A percentile compares a stretch with the other conserved stretches of the same genome.
These are phyloP conservation scores for Pemphigus obesinymphae DNA, from an alignment of 1,140 invertebrate genomes.

Conservation along the genomic window DNA sequence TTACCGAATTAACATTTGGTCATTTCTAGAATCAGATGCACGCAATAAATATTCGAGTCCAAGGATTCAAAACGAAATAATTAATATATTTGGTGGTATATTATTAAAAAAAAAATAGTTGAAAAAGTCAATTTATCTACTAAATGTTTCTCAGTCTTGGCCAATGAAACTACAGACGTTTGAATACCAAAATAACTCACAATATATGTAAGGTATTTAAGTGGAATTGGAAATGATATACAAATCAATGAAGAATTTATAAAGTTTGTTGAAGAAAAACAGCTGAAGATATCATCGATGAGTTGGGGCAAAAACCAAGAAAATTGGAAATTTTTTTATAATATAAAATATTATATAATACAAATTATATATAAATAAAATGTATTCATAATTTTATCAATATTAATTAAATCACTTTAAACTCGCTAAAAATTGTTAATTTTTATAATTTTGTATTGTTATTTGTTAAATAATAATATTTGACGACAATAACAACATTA, in stretches of 20 bases:
- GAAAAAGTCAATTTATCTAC: conserved; percentile 42
- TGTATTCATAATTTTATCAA: too few species aligned
- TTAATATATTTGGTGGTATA: background rate
- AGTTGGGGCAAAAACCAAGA: too few species aligned
- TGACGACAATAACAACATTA: too few species aligned
- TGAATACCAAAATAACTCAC: conserved; percentile 42
- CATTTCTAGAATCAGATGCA: background rate
- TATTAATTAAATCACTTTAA: too few species aligned
- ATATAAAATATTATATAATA: too few species aligned
- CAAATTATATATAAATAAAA: too few species aligned
- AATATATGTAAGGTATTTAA: conserved; percentile 43
- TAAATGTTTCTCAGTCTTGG: conserved; percentile 41
- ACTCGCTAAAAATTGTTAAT: too few species aligned
- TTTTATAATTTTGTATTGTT: too few species aligned
- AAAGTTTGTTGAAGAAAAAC: conserved; percentile 45
- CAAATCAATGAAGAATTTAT: conserved; percentile 44
- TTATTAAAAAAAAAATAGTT: conserved; percentile 28
- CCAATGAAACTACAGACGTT: conserved; percentile 44
- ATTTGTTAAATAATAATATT: too few species aligned
- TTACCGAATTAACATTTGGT: too few species aligned
- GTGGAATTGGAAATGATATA: background rate
- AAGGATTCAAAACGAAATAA: background rate
- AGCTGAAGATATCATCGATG: too few species aligned
- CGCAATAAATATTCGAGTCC: background rate
- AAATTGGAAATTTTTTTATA: too few species aligned